Base-by-base conservation (phyloP, 2,888 invertebrate genomes). In the Sussaba pulchella region DNA sequence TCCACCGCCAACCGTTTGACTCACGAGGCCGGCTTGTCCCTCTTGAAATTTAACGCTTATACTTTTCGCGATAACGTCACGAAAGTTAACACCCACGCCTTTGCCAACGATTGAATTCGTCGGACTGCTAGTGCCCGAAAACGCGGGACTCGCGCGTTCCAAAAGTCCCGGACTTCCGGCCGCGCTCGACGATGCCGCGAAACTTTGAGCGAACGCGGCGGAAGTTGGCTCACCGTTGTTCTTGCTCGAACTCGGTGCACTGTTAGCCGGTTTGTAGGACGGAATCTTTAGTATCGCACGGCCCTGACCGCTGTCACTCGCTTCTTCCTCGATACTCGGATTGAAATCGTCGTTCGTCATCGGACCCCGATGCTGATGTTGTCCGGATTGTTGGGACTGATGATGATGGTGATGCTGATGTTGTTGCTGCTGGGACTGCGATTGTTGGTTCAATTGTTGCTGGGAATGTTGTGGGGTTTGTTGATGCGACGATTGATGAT, bases 41-140 rank as follows among this genome's bases (percentile, higher is more conserved):
- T 94, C 94, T 86, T 96, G 95, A 92, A 96, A 95, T 92, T 96
- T 97, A 90, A 98, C 96, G 92, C 96, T 97, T 90, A 98, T 98
- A 92, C 96, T 98, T 91, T 97, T 97, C 83, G 97, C 97, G 91
- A 98, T 98, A 85, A 98, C 97, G 91, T 98, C 98, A 89, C 96
- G 96, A 86, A 98, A 94, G 67, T 94, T 94, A 94, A 96, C 93
- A 94, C 94, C 90, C 73, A 95, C 93, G 83, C 94, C 92, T 90
- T 93, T 94, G 91, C 92, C 94, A 89, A 91, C 90, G 75, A 90
- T 85, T 73, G 92, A 92, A 83, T 92, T 83, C 89, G 93, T 86
- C 86, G 92, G 80, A 92, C 93, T 89, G 86, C 94, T 92, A 5
- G 94, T 94, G 0, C 94, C 93, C 39, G 94, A 93, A 64, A 94